These are phyloP conservation scores for Ceratina japonica DNA, from an alignment of 1,140 invertebrate species.

Conservation along the genomic window DNA sequence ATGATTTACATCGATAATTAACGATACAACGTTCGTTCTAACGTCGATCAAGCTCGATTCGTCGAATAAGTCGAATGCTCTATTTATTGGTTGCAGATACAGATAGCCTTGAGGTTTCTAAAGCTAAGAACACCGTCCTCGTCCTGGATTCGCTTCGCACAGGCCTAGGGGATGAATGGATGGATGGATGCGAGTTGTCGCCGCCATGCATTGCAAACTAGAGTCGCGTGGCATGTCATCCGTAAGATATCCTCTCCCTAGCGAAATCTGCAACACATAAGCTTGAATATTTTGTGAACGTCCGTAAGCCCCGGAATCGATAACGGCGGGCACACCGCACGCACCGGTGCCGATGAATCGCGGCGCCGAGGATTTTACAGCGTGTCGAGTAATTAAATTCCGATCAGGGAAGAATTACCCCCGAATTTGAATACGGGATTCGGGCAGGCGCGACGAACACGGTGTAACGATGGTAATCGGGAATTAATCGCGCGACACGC, in stretches of 20 bases:
- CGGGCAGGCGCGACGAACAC: neutral
- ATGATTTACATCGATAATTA: neutral
- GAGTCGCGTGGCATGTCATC: slow-evolving; percentile 87
- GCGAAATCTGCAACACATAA: slow-evolving; percentile 55
- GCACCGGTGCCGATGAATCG: neutral
- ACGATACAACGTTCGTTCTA: neutral
- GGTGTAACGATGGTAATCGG: neutral
- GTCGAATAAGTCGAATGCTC: too few relatives aligned
- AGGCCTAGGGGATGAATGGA: neutral
- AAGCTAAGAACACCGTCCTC: neutral
- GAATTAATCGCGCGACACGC: neutral
- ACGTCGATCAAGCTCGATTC: neutral
- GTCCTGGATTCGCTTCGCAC: neutral
- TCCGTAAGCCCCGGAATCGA: neutral
- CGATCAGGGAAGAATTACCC: slow-evolving; percentile 6
- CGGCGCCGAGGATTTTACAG: neutral
- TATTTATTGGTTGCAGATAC: neutral
- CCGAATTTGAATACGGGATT: slow-evolving; percentile 1
- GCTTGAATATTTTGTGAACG: slow-evolving; percentile 29
- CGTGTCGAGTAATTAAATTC: slow-evolving; percentile 2
- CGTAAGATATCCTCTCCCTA: slow-evolving; percentile 95
- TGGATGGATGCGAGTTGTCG: neutral
- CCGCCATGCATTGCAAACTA: slow-evolving; percentile 58
- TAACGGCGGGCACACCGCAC: neutral
- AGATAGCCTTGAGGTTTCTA: neutral